A percentile compares a stretch with the other conserved stretches of the same genome.
These are phyloP conservation scores for Mionectes olivaceus DNA, from an alignment of 2,797 vertebrate species.

Conservation along the genomic window DNA sequence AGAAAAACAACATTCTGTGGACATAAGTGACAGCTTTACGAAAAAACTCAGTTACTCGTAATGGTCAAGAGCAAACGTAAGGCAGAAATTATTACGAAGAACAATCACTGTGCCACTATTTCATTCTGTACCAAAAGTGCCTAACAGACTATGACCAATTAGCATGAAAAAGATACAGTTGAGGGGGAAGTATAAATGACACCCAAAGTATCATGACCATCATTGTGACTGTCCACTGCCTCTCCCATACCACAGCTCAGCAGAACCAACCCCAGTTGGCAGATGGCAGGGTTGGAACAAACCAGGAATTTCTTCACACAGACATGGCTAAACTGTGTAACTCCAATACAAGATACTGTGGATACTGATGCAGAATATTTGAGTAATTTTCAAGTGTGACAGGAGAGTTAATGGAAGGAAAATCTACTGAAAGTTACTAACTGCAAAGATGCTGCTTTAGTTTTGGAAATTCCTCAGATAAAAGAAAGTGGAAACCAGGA, in stretches of 20 bases:
- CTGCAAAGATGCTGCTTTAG: background rate
- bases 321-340: background rate
- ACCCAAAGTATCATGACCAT: background rate
- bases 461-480: background rate
- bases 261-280: background rate
- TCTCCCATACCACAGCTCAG: background rate
- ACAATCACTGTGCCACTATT: background rate
- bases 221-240: background rate
- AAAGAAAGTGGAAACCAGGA: background rate
- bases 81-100: background rate
- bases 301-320: background rate
- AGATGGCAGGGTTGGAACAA: background rate
- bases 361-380: background rate
- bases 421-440: background rate
- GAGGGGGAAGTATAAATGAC: background rate
- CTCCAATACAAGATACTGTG: fast-evolving
- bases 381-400: background rate
- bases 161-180: background rate
- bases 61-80: background rate
- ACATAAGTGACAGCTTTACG: background rate
- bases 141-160: background rate
- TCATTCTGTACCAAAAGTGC: background rate
- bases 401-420: background rate
- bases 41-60: background rate
- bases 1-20: background rate